phyloP scores from a whole-genome alignment of 2,113 vertebrate genomes.

The Pterocles burchelli region DNA sequence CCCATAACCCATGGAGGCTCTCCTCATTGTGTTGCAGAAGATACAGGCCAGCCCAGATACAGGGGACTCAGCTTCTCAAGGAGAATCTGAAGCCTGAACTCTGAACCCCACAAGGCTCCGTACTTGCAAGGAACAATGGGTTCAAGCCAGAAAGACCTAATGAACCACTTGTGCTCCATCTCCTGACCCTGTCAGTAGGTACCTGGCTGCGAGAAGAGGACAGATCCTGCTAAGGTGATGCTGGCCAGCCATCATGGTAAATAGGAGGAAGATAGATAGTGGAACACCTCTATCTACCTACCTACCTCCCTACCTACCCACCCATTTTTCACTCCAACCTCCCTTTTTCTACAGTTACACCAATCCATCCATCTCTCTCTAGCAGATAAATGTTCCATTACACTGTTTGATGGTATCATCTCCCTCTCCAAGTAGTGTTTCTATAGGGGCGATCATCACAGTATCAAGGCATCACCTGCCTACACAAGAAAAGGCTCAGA shows the following conservation, averaged over 20 bases:
- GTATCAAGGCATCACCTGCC: background rate
- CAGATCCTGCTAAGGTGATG: background rate
- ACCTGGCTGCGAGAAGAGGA: background rate
- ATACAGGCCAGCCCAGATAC: background rate
- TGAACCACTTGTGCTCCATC: rapidly evolving
- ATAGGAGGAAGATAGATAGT: background rate
- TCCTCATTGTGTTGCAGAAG: background rate
- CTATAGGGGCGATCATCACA: background rate
- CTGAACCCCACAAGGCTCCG: background rate
- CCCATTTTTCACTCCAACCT: background rate
- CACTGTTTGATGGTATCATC: background rate
- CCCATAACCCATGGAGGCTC: background rate
- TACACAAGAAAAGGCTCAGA: background rate
- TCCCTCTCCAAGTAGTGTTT: background rate
- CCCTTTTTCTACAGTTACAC: background rate
- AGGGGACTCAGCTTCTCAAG: background rate
- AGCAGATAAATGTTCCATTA: background rate
- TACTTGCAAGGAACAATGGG: background rate
- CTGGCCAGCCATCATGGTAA: background rate
- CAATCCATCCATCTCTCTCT: background rate
- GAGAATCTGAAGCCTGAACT: background rate
- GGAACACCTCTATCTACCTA: background rate
- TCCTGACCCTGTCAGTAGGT: background rate
- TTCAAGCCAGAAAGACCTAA: background rate
- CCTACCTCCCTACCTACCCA: background rate